phyloP scores from a whole-genome alignment of 30 jellyfish, hydroid and myxozoan genomes.

The Hydractinia echinata region DNA sequence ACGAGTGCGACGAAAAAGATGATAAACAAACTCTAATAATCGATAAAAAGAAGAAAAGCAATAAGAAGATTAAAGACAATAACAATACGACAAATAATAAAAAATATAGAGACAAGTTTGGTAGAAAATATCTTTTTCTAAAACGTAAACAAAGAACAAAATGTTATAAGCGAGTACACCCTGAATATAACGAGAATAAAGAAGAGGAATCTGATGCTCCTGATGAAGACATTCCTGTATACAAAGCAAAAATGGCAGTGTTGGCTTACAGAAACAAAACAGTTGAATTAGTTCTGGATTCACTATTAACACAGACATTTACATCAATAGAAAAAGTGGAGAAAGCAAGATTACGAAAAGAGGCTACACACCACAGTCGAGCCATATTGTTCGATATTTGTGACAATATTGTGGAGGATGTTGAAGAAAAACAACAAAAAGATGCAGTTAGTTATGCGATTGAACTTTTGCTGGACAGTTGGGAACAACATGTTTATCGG shows the following conservation, averaged over 20 bases:
- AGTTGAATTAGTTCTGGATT: constrained; percentile 5
- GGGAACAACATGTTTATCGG: constrained; percentile 23
- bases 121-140: neutral
- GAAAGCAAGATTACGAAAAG: constrained; percentile 20
- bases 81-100: neutral
- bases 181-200: neutral
- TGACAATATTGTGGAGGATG: constrained; percentile 11
- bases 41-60: neutral
- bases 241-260: constrained; percentile 14
- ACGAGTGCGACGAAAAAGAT: neutral
- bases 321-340: constrained; percentile 21
- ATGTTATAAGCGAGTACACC: constrained; percentile 16
- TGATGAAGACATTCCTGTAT: constrained; percentile 37
- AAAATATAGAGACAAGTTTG: neutral
- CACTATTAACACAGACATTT: constrained; percentile 10
- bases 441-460: constrained; percentile 29
- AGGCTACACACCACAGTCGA: neutral
- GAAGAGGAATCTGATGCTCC: constrained; percentile 11
- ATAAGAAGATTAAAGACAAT: neutral
- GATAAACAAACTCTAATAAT: neutral
- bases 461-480: constrained; percentile 27
- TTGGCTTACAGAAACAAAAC: constrained; percentile 10
- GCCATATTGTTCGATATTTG: neutral
- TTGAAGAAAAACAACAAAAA: constrained; percentile 28
- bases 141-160: constrained; percentile 19